phyloP scores from a whole-genome alignment of 2,113 vertebrate genomes.

The Hippocampus guttulatus region DNA sequence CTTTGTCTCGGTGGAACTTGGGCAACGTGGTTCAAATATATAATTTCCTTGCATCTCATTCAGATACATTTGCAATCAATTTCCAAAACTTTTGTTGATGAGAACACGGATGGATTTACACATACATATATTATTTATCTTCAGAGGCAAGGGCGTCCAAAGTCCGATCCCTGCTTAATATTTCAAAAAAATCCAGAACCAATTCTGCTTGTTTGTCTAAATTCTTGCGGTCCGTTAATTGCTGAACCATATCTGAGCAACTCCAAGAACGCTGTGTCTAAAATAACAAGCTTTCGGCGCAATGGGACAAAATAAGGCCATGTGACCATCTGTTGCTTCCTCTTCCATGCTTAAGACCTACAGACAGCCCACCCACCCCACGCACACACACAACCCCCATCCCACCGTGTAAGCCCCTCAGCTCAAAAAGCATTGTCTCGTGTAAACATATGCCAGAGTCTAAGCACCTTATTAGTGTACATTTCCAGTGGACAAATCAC shows the following conservation, averaged over 20 bases:
- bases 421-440: slow-evolving; percentile 55
- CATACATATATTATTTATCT: not conserved
- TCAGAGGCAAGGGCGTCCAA: slow-evolving; percentile 25
- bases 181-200: slow-evolving; percentile 26
- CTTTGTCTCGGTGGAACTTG: not conserved
- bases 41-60: not conserved
- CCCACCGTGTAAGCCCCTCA: slow-evolving; percentile 55
- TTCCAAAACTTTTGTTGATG: not conserved
- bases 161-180: slow-evolving; percentile 19
- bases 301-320: slow-evolving; percentile 22
- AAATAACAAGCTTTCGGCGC: slow-evolving; percentile 42
- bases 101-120: too few species aligned
- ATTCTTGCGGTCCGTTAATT: slow-evolving; percentile 6
- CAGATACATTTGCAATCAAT: not conserved
- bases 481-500: slow-evolving; percentile 66
- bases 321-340: slow-evolving; percentile 52
- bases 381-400: slow-evolving; percentile 34
- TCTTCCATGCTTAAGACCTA: slow-evolving; percentile 24
- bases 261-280: slow-evolving; percentile 7
- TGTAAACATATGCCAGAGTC: slow-evolving; percentile 65
- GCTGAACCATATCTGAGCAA: slow-evolving; percentile 22
- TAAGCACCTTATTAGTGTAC: slow-evolving; percentile 71
- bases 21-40: too few species aligned
- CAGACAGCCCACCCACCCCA: slow-evolving; percentile 47
- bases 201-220: slow-evolving; percentile 22